Conservation (phyloP, 2,113 vertebrate genomes). For the Spheniscus mendiculus region DNA sequence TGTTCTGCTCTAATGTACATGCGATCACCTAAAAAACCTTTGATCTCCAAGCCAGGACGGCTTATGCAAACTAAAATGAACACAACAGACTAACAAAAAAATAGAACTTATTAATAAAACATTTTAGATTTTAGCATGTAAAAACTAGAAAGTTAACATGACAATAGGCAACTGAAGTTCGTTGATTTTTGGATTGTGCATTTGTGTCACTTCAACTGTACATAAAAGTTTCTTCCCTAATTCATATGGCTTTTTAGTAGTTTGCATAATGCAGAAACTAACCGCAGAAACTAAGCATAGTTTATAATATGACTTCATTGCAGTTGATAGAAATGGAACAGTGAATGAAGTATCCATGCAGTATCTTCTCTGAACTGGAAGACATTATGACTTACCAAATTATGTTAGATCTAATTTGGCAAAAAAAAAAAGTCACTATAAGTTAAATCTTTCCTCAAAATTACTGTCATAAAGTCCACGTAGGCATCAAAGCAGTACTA, state of each 20-base stretch:
- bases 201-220: slow-evolving; percentile 39
- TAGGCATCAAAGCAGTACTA: slow-evolving; percentile 21
- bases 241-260: slow-evolving; percentile 43
- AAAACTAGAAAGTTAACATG: slow-evolving; percentile 37
- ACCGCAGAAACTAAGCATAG: neutral
- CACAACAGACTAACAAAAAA: neutral
- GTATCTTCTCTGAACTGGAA: slow-evolving; percentile 31
- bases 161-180: slow-evolving; percentile 18
- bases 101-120: slow-evolving; percentile 18
- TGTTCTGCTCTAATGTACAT: neutral
- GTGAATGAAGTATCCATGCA: neutral
- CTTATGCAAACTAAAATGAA: neutral
- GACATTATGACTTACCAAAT: slow-evolving; percentile 23
- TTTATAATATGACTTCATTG: neutral
- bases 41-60: neutral
- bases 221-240: slow-evolving; percentile 46
- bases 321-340: slow-evolving; percentile 19
- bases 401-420: slow-evolving; percentile 7
- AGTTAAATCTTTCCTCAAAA: slow-evolving; percentile 34
- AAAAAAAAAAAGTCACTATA: neutral
- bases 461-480: neutral
- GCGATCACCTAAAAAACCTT: neutral
- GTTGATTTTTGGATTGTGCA: slow-evolving; percentile 13
- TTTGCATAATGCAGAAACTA: slow-evolving; percentile 34
- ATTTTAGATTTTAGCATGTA: neutral